phyloP scores from a whole-genome alignment of 2,113 vertebrate genomes.

The Cyanoderma ruficeps region DNA sequence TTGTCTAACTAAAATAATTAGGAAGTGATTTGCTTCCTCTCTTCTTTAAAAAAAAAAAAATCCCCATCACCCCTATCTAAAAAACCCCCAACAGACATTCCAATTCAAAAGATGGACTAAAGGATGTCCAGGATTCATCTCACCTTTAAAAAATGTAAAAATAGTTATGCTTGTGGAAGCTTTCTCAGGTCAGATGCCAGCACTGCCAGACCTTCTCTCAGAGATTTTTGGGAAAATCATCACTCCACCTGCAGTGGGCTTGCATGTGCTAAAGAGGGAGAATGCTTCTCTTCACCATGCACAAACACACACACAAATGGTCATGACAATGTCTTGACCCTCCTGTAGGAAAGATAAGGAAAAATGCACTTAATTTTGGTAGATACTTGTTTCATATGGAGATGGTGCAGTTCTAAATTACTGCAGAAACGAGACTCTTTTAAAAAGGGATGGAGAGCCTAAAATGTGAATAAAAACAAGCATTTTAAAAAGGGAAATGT shows the following conservation, averaged over 20 bases:
- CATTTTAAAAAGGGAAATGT: not conserved
- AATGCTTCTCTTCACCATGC: not conserved
- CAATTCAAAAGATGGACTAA: not conserved
- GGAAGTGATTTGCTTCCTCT: not conserved
- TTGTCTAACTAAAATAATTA: not conserved
- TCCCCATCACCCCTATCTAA: not conserved
- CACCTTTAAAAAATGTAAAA: not conserved
- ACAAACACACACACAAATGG: not conserved
- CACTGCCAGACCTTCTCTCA: not conserved
- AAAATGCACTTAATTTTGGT: not conserved
- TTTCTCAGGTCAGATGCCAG: not conserved
- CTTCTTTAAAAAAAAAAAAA: not conserved
- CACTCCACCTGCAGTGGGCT: not conserved
- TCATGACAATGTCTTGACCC: not conserved
- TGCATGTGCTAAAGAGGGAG: not conserved
- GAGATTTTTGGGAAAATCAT: not conserved
- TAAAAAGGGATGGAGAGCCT: not conserved
- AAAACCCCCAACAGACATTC: not conserved
- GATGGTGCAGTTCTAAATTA: not conserved
- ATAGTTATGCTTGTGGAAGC: not conserved
- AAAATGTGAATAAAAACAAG: not conserved
- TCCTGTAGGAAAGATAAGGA: not conserved
- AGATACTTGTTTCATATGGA: not conserved
- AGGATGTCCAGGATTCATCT: not conserved
- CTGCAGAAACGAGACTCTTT: not conserved